Percentiles rank a stretch among this genome's conserved stretches.
Conservation (phyloP, 1,140 invertebrate species). For the Drosophila tristis region DNA sequence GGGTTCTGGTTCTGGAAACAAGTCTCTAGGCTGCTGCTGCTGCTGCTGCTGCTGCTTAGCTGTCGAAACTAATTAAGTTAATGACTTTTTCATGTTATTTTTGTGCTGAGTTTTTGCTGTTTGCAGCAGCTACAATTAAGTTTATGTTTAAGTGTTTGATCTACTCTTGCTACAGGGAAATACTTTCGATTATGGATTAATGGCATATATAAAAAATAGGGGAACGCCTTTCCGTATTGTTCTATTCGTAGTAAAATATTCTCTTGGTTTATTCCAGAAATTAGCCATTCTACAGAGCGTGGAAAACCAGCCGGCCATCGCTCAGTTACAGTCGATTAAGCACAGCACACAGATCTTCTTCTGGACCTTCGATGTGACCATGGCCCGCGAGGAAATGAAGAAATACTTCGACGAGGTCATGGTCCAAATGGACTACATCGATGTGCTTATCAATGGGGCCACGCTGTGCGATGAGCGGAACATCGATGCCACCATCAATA, state of each 20-base stretch:
- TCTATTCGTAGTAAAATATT: too few relatives aligned
- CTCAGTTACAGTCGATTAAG: slow-evolving; percentile 69
- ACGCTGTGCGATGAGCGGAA: slow-evolving; percentile 70
- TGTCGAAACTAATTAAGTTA: slow-evolving; percentile 54
- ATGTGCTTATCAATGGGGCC: slow-evolving; percentile 76
- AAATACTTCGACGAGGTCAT: slow-evolving; percentile 75
- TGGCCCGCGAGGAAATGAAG: slow-evolving; percentile 73
- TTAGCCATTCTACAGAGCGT: slow-evolving; percentile 71
- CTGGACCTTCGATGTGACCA: slow-evolving; percentile 77
- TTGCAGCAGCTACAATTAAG: slow-evolving; percentile 17
- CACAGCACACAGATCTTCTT: slow-evolving; percentile 75
- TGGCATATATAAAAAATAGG: too few relatives aligned
- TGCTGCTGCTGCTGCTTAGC: slow-evolving; percentile 5
- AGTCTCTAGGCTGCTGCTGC: slow-evolving; percentile 1
- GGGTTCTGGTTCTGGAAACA: not conserved
- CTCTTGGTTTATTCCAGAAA: slow-evolving; percentile 49
- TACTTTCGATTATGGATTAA: slow-evolving; percentile 15
- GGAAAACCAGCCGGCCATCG: slow-evolving; percentile 71
- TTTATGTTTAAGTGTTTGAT: slow-evolving; percentile 27
- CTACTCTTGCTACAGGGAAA: slow-evolving; percentile 5
- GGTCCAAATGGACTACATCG: slow-evolving; percentile 77
- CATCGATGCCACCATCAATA: slow-evolving; percentile 70
- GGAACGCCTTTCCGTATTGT: too few relatives aligned
- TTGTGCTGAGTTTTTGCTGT: slow-evolving; percentile 2
- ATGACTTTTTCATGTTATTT: slow-evolving; percentile 52